Conservation (phyloP, 1,140 invertebrate genomes). For the Bombus waltoni region DNA sequence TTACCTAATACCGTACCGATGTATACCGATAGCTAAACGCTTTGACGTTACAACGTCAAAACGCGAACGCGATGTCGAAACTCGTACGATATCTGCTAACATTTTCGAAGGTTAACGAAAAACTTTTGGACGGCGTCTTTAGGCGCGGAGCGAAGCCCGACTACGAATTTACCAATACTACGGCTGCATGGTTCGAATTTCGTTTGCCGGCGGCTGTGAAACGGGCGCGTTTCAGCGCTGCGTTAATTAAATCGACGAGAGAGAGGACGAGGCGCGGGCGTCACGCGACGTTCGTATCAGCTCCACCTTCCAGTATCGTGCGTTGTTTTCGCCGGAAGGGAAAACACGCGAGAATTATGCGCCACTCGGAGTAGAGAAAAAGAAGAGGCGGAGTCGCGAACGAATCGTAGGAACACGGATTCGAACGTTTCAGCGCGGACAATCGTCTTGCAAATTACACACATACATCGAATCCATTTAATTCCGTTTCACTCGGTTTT, state of each 20-base stretch:
- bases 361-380: not conserved
- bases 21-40: too few relatives aligned
- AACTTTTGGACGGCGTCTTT: not conserved
- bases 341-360: conserved; percentile 3
- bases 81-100: not conserved
- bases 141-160: not conserved
- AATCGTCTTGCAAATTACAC: conserved; percentile 3
- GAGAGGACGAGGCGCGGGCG: too few relatives aligned
- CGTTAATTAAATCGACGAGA: conserved; percentile 16
- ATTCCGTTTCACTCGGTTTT: not conserved
- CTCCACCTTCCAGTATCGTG: not conserved
- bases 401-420: conserved; percentile 3
- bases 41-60: too few relatives aligned
- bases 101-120: not conserved
- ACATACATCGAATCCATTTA: conserved; percentile 3
- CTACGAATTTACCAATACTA: not conserved
- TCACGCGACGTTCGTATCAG: not conserved
- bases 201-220: not conserved
- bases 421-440: conserved; percentile 2
- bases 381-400: conserved; percentile 6
- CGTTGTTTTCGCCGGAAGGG: not conserved
- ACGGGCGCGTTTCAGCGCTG: not conserved
- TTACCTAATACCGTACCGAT: too few relatives aligned
- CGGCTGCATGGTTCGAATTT: not conserved
- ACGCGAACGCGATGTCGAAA: not conserved